phyloP scores from a whole-genome alignment of 2,888 invertebrate genomes.

The Erpobdella octoculata region DNA sequence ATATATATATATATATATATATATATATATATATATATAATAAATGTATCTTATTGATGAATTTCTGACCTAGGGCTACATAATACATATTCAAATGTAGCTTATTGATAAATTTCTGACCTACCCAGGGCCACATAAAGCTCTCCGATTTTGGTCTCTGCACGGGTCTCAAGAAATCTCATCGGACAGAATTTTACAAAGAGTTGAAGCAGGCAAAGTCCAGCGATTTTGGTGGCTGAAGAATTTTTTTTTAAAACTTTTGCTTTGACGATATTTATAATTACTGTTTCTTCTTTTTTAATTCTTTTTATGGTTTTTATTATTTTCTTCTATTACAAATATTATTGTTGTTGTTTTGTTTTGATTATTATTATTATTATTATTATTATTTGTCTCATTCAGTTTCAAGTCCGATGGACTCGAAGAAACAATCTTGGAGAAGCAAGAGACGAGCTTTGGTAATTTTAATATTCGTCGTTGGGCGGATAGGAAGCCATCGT shows the following conservation, averaged over 20 bases:
- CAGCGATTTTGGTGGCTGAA: constrained; percentile 78
- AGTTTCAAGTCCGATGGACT: constrained; percentile 72
- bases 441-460: constrained; percentile 85
- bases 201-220: constrained; percentile 66
- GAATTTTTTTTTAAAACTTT: neutral
- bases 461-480: constrained; percentile 35
- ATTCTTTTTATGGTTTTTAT: neutral
- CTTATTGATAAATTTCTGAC: neutral
- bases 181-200: constrained; percentile 95
- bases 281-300: neutral
- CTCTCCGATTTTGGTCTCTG: constrained; percentile 96
- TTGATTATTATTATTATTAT: neutral
- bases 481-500: no score
- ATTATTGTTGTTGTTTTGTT: neutral
- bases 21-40: no score
- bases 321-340: neutral
- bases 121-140: constrained; percentile 80
- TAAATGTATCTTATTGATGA: no score
- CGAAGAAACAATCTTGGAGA: constrained; percentile 85
- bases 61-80: no score
- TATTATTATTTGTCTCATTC: neutral
- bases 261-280: neutral
- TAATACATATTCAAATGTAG: neutral
- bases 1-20: no score
- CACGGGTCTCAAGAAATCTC: constrained; percentile 96